Evolutionary conservation across 1,140 invertebrate genomes (phyloP).

Genomic region (Heliconius hermathena): DNA sequence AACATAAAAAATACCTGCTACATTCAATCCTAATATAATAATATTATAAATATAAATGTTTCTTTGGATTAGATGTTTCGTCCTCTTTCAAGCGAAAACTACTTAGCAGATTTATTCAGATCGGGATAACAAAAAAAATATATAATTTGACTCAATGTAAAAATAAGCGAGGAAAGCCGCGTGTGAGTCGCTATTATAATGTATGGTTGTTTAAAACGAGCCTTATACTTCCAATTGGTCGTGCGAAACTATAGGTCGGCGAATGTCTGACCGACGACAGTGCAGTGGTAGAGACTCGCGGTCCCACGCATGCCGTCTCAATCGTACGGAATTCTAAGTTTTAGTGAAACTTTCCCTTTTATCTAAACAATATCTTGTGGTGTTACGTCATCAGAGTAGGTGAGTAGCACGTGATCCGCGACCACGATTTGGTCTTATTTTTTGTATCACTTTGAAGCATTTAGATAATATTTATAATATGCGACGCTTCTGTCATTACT

Average conservation of each 20-base stretch:
- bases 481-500: not conserved
- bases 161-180: no score
- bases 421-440: not conserved
- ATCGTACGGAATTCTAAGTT: not conserved
- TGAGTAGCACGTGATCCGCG: conserved; percentile 15
- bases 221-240: conserved; percentile 4
- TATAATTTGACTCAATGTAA: no score
- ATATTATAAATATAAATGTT: no score
- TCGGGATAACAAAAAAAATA: no score
- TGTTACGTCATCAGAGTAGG: conserved; percentile 28
- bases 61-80: no score
- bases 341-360: conserved; percentile 31
- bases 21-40: no score
- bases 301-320: conserved; percentile 14
- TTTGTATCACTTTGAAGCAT: not conserved
- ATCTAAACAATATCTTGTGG: conserved; percentile 2
- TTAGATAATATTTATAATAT: not conserved
- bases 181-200: not conserved
- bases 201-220: not conserved
- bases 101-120: no score
- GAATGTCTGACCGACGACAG: conserved; percentile 4
- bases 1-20: no score
- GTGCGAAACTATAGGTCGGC: conserved; percentile 12
- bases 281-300: conserved; percentile 15
- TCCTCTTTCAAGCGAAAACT: no score